Evolutionary conservation across 2,888 invertebrate genomes (phyloP).

Genomic region (Bombylius major): DNA sequence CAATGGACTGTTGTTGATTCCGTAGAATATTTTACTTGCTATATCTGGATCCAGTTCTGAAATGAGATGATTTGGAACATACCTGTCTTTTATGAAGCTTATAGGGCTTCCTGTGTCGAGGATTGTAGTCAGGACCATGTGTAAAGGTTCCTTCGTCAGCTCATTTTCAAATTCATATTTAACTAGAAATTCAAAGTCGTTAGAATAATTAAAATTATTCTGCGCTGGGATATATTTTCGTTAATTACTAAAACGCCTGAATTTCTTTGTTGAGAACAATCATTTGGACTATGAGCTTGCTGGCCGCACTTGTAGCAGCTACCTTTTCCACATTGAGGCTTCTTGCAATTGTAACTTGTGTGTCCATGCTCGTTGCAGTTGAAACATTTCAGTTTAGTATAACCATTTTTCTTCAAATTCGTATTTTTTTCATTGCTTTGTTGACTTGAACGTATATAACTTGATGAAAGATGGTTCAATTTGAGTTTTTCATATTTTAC

Average conservation of each 20-base stretch:
- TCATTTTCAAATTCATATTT: not conserved
- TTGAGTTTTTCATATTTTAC: too few relatives aligned
- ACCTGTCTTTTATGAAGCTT: not conserved
- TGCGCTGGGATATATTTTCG: not conserved
- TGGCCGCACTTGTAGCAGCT: slow-evolving; percentile 8
- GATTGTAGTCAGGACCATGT: not conserved
- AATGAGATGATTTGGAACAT: not conserved
- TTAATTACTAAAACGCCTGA: not conserved
- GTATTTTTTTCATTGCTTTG: too few relatives aligned
- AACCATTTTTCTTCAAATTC: too few relatives aligned
- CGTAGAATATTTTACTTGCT: not conserved
- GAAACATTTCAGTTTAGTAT: slow-evolving; percentile 4
- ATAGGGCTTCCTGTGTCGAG: not conserved
- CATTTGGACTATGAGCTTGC: slow-evolving; percentile 4
- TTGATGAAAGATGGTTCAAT: too few relatives aligned
- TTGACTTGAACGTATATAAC: too few relatives aligned
- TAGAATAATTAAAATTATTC: not conserved
- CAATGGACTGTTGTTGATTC: slow-evolving; percentile 2
- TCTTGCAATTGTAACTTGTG: not conserved
- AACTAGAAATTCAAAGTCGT: not conserved
- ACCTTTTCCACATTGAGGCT: slow-evolving; percentile 1
- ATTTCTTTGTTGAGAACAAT: not conserved
- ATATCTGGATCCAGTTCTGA: not conserved
- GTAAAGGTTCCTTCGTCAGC: not conserved
- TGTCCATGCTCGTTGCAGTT: slow-evolving; percentile 7